Evolutionary conservation across 2,797 vertebrate species (phyloP).

Genomic region (Peromyscus attwateri): DNA sequence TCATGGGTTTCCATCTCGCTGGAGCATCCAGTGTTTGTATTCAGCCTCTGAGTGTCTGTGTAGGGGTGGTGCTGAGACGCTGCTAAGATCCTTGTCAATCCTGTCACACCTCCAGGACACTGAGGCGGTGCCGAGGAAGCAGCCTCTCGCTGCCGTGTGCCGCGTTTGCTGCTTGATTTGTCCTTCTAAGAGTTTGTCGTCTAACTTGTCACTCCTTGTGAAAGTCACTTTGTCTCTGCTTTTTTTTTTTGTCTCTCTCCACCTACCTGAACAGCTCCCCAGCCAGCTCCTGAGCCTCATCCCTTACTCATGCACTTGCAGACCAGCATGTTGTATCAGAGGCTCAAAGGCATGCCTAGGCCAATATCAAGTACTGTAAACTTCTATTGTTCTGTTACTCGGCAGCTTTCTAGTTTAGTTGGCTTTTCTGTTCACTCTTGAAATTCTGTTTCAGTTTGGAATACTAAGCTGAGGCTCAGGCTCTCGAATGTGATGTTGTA

Average conservation of each 20-base stretch:
- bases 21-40: slow-evolving; percentile 64
- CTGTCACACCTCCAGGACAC: slow-evolving; percentile 75
- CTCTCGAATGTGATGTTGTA: slow-evolving; percentile 83
- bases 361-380: slow-evolving; percentile 91
- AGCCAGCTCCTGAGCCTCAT: slow-evolving; percentile 88
- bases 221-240: slow-evolving; percentile 89
- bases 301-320: slow-evolving; percentile 89
- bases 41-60: slow-evolving; percentile 81
- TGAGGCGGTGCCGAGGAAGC: slow-evolving; percentile 70
- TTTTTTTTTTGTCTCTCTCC: slow-evolving; percentile 89
- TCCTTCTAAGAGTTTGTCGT: slow-evolving; percentile 88
- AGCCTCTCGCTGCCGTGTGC: slow-evolving; percentile 84
- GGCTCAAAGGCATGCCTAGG: slow-evolving; percentile 91
- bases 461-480: slow-evolving; percentile 83
- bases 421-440: slow-evolving; percentile 78
- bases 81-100: slow-evolving; percentile 81
- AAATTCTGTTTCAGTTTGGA: slow-evolving; percentile 81
- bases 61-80: slow-evolving; percentile 52
- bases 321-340: slow-evolving; percentile 90
- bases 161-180: slow-evolving; percentile 85
- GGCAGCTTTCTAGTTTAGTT: slow-evolving; percentile 87
- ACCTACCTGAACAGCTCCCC: slow-evolving; percentile 89
- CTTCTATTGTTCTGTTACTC: slow-evolving; percentile 86
- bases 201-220: slow-evolving; percentile 88
- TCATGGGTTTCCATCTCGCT: slow-evolving; percentile 67